Evolutionary conservation across 53 echinoderm and acorn worm species (phyloP), one percentile per base, ranked within the genome.

Genomic region (Luidia sarsii): DNA sequence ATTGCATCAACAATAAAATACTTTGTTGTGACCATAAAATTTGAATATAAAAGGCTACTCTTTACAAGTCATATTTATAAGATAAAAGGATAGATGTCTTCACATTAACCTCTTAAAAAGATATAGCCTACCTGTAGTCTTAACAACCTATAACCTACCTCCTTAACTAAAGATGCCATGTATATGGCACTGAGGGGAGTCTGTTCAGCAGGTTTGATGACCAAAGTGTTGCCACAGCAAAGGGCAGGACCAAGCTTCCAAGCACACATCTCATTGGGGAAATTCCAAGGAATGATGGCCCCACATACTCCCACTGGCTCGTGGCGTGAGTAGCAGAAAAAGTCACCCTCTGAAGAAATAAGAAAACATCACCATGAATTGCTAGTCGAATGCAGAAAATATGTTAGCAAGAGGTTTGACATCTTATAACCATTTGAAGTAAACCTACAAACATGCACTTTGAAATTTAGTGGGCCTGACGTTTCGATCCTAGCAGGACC

Each of bases 201-300:
- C 81, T 81, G 80, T 61, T 87, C 87, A 10, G 87, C 80, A 5
- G 87, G 87, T 29, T 87, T 87, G 65, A 87, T 64, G 32, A 87
- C 49, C 52, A 87, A 11, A 50, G 61, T 87, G 51, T 87, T 87
- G 45, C 87, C 87, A 81, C 87, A 87, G 25, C 70, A 70, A 18
- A 87, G 51, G 32, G 82, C 88, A 7, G 82, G 88, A 39, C 88
- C 88, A 19, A 88, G 39, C 66, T 87, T 87, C 68, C 82, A 82
- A 22, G 33, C 57, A 1, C 71, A 16, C 53, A 87, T 71, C 61
- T 70, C 71, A 38, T 25, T 72, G n/a, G 87, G 87, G 51, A 82
- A 87, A 46, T 87, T 87, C 87, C 87, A 87, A 1, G 87, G 87
- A 19, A 87, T 82, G 62, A 82, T 87, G 5, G 82, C 87, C 29